phyloP scores from a whole-genome alignment of 2,888 invertebrate genomes.

The Meteorus cinctellus region DNA sequence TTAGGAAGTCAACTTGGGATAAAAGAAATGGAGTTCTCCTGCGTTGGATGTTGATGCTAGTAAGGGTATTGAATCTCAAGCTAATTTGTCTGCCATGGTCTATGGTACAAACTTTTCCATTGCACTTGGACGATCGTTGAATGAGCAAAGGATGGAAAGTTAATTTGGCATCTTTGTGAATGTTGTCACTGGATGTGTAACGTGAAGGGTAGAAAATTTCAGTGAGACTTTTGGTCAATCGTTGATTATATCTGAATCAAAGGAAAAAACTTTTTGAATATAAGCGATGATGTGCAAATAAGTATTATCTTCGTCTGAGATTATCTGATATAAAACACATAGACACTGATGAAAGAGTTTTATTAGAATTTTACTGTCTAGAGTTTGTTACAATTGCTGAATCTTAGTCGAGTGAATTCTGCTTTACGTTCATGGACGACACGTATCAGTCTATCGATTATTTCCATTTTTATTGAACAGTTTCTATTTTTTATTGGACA shows the following conservation, averaged over 20 bases:
- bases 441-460: too few relatives aligned
- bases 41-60: slow-evolving; percentile 6
- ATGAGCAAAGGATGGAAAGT: not conserved
- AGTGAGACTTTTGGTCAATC: slow-evolving; percentile 2
- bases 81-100: slow-evolving; percentile 49
- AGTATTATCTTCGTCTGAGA: not conserved
- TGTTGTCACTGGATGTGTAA: not conserved
- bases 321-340: not conserved
- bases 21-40: slow-evolving; percentile 28
- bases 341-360: not conserved
- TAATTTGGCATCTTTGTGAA: slow-evolving; percentile 16
- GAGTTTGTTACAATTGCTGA: too few relatives aligned
- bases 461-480: too few relatives aligned
- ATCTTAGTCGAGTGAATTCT: too few relatives aligned
- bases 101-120: slow-evolving; percentile 52
- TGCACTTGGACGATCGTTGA: slow-evolving; percentile 44
- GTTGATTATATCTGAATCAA: not conserved
- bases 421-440: too few relatives aligned
- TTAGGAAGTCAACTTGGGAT: slow-evolving; percentile 29
- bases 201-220: not conserved
- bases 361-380: not conserved
- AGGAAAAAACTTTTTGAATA: not conserved
- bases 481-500: too few relatives aligned
- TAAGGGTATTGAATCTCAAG: slow-evolving; percentile 34
- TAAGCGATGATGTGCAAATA: not conserved